Evolutionary conservation across 2,888 invertebrate species (phyloP), one percentile per base, ranked within the genome.

Genomic region (Anticlea derivata): DNA sequence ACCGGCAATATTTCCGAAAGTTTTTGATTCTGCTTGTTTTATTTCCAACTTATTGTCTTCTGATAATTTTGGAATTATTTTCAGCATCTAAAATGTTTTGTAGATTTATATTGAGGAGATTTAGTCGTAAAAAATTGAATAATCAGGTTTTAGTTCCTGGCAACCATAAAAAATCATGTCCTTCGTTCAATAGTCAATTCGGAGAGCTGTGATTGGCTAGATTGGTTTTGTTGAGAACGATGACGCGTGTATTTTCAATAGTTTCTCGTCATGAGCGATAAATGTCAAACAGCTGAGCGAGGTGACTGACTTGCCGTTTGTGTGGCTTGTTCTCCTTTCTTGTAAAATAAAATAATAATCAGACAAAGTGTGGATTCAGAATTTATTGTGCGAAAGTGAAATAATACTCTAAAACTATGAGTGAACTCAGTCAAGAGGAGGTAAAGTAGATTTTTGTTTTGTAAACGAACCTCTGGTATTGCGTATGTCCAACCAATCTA

Each of bases 371-470:
- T 78, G 72, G 58, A 67, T 64, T 60, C 58, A 63, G 63, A 66
- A 70, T 57, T 63, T 70, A 63, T 64, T 61, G 58, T 60, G 66
- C 61, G 69, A 66, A 65, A 68, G 66, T 60, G 60, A 68, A 69
- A 68, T 61, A 73, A 65, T 60, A 62, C 68, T 60, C 60, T 61
- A 65, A 66, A 73, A 82, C 63, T 65, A 96, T 96, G 96, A 95
- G 95, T 90, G 96, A 97, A 92, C 91, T 97, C 69, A 95, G 94
- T 78, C 96, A 95, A 83, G 97, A 97, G 89, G 97, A 97, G 95
- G 97, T 96, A 91, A 93, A 94, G 91, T 59, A 59, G 63, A 69
- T 73, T 70, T 75, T 75, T 79, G 76, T 79, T 81, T 80, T 80
- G 79, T 82, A 77, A 77, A 83, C 80, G 82, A 75, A 76, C 75